Conservation (phyloP, 2,113 vertebrate genomes). For the Atractosteus spatula region DNA sequence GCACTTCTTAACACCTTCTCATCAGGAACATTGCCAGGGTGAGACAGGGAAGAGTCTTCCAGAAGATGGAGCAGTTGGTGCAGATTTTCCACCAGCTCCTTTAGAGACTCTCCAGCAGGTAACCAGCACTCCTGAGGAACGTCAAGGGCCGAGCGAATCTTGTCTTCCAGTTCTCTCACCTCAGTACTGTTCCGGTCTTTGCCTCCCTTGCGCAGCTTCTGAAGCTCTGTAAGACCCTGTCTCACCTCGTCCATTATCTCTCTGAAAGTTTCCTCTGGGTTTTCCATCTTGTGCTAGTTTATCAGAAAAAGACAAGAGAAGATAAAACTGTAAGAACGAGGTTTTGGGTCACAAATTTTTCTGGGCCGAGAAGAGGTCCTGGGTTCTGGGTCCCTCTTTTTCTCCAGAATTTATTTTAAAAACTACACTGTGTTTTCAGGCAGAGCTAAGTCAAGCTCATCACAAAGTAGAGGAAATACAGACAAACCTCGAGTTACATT, state of each 20-base stretch:
- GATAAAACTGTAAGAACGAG: too few species aligned
- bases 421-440: too few species aligned
- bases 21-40: conserved; percentile 26
- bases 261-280: neutral
- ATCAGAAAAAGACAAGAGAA: too few species aligned
- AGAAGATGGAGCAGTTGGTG: neutral
- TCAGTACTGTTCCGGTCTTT: neutral
- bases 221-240: conserved; percentile 1
- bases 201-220: conserved; percentile 8
- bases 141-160: neutral
- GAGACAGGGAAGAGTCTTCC: neutral
- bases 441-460: too few species aligned
- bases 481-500: too few species aligned
- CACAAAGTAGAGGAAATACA: too few species aligned
- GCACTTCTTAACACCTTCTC: conserved; percentile 40
- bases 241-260: neutral
- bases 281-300: too few species aligned
- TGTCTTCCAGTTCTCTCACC: conserved; percentile 11
- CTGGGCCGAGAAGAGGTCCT: too few species aligned
- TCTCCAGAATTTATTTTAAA: too few species aligned
- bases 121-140: conserved; percentile 14
- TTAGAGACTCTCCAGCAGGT: neutral
- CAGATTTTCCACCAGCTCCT: conserved; percentile 13
- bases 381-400: too few species aligned
- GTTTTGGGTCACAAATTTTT: too few species aligned